Percentiles rank a stretch among this genome's conserved stretches.
Conservation (phyloP, 2,113 vertebrate species). For the Anoura caudifer region DNA sequence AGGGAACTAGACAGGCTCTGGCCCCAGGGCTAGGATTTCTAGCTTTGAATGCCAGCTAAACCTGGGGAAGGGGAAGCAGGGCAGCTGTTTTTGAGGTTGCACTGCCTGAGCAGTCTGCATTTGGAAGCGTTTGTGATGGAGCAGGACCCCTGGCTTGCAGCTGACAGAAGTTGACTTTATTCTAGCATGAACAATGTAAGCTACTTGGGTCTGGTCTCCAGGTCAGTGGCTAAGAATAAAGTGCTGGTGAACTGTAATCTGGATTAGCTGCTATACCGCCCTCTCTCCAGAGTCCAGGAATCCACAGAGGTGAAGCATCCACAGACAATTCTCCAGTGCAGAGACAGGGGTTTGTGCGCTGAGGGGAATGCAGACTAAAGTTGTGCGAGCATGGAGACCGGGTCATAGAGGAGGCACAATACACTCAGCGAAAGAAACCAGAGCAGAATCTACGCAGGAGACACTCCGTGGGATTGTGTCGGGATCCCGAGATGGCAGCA, state of each 20-base stretch:
- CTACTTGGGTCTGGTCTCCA: slow-evolving; percentile 33
- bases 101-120: not conserved
- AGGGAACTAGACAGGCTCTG: not conserved
- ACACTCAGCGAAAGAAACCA: not conserved
- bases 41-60: not conserved
- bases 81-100: too few species aligned
- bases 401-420: not conserved
- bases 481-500: not conserved
- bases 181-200: not conserved
- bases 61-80: not conserved
- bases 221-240: slow-evolving; percentile 63
- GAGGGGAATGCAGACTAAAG: not conserved
- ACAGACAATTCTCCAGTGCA: not conserved
- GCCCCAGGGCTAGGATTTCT: not conserved
- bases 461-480: not conserved
- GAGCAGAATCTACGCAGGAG: not conserved
- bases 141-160: not conserved
- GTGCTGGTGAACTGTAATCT: slow-evolving; percentile 32
- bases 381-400: not conserved
- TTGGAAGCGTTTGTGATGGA: not conserved
- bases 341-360: not conserved
- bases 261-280: slow-evolving; percentile 10
- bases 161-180: not conserved
- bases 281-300: slow-evolving; percentile 10
- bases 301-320: not conserved